Evolutionary conservation across 1,140 invertebrate species (phyloP), one percentile per base, ranked within the genome.

Genomic region (Papilio polyxenes): DNA sequence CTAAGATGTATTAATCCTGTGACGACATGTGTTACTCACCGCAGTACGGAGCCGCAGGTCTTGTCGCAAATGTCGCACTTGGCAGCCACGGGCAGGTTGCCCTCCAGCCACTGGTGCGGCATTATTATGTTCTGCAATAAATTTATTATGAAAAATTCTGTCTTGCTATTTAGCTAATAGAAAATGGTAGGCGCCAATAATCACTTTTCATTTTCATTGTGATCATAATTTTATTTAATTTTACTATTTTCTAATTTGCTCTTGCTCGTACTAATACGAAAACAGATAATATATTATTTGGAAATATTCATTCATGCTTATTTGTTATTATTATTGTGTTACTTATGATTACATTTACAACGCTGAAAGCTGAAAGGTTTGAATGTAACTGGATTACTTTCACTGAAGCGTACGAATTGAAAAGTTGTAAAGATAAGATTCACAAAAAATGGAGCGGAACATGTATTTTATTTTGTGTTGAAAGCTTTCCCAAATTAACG

Each of bases 51-150:
- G 74, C 98, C 98, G 95, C 98, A 99, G 5, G 98, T 99, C 94
- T 98, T 98, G 89, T 99, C 98, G 95, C 98, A 99, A n/a, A 98
- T 96, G 79, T 96, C 95, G 95, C 99, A 99, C 93, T 98, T 98
- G 80, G 98, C 97, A 81, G 98, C 98, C 37, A 99, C 98, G 11
- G 98, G 98, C 79, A 99, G 95, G 95, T 99, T 99, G 49, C 99
- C 99, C 94, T 99, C 98, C 95, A 99, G 96, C 99, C 99, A 99
- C 90, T 99, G 99, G 95, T 99, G 98, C 23, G 98, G 98, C 98
- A 99, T 98, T 81, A 97, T 96, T 84, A 99, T 97, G 90, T 96
- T 98, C 97, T 98, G 95, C 2, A 96, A 96, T 87, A 92, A 92
- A 77, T 69, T 23, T 17, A 49, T 76, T 23, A 77, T 62, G 1